Conservation (phyloP, 2,797 vertebrate species). For the Fistularia commersonii region DNA sequence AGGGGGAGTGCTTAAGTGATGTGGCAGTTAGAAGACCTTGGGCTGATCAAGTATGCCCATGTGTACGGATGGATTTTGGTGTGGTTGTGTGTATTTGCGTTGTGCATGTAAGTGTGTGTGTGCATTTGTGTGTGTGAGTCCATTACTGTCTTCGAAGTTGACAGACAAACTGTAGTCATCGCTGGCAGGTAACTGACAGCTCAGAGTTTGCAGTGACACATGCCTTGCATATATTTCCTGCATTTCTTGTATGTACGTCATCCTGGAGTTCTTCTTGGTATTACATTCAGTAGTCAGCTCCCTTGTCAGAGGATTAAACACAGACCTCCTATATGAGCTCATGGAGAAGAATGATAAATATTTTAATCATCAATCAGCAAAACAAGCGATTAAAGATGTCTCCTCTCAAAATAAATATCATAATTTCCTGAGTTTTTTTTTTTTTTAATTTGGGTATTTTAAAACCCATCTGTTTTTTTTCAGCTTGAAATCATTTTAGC, state of each 20-base stretch:
- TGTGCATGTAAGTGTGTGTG: conserved; percentile 1
- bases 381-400: conserved; percentile 41
- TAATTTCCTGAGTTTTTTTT: conserved; percentile 9
- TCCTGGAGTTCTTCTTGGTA: conserved; percentile 43
- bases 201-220: conserved; percentile 67
- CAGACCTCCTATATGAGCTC: conserved; percentile 52
- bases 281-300: conserved; percentile 47
- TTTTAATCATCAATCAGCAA: conserved; percentile 42
- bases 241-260: conserved; percentile 54
- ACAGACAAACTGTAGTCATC: conserved; percentile 67
- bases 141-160: conserved; percentile 62
- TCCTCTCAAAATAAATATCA: background rate
- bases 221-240: conserved; percentile 71
- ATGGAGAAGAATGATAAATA: conserved; percentile 49
- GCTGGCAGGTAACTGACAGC: conserved; percentile 72
- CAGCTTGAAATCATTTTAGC: background rate
- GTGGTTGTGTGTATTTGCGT: conserved; percentile 7
- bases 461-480: conserved; percentile 2
- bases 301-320: conserved; percentile 62
- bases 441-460: conserved; percentile 6
- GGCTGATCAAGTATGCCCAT: no score
- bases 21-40: no score
- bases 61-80: conserved; percentile 7
- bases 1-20: no score
- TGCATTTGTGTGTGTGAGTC: conserved; percentile 30